Conservation (phyloP, 2,113 vertebrate genomes). For the Lepisosteus osseus region DNA sequence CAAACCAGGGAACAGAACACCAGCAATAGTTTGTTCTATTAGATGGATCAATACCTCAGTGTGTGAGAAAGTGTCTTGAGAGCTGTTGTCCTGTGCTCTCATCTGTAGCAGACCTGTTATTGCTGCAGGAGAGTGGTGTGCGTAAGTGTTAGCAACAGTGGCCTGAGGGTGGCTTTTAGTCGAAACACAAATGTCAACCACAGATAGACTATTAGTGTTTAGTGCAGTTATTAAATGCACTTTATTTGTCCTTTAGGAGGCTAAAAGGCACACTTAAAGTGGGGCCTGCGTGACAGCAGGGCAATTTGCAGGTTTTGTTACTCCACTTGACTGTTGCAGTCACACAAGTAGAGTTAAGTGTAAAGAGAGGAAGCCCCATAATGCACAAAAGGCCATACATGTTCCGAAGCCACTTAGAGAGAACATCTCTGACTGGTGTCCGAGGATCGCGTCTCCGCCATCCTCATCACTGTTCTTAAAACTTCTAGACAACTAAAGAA, state of each 20-base stretch:
- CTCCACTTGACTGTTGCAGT: constrained; percentile 50
- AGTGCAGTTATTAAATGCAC: constrained; percentile 78
- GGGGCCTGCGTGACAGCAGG: constrained; percentile 65
- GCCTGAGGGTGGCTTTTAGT: constrained; percentile 79
- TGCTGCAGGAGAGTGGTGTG: constrained; percentile 70
- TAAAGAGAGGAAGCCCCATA: constrained; percentile 59
- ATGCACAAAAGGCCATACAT: constrained; percentile 31
- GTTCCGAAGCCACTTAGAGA: constrained; percentile 70
- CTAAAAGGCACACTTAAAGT: constrained; percentile 73
- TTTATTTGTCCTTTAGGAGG: constrained; percentile 80
- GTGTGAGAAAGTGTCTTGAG: constrained; percentile 87
- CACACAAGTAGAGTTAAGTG: constrained; percentile 62
- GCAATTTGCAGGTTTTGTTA: constrained; percentile 69
- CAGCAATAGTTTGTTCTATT: constrained; percentile 74
- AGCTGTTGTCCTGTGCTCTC: constrained; percentile 77
- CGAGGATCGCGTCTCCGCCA: constrained; percentile 66
- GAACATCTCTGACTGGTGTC: constrained; percentile 68
- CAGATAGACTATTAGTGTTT: constrained; percentile 71
- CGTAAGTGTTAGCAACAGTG: constrained; percentile 63
- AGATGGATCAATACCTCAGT: constrained; percentile 80
- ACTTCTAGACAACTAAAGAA: too few relatives aligned
- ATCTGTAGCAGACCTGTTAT: constrained; percentile 81
- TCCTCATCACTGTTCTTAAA: constrained; percentile 55
- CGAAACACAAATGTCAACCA: constrained; percentile 78
- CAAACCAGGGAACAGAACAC: constrained; percentile 66